These are phyloP conservation scores for Actinernus sp. DNA, from an alignment of 92 coral and sea anemone genomes.

Conservation along the genomic window DNA sequence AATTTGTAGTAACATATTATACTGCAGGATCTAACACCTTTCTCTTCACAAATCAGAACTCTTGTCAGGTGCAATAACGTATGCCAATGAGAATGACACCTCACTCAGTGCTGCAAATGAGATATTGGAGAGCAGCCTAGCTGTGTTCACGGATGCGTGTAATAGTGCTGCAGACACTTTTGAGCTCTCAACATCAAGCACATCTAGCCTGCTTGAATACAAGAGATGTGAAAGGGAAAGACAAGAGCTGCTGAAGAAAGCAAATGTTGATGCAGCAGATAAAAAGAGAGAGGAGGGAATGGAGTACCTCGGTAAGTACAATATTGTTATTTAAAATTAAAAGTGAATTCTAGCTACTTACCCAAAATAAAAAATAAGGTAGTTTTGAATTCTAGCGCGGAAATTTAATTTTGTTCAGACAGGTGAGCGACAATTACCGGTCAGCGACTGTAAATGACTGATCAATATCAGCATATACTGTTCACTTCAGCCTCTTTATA, in stretches of 20 bases:
- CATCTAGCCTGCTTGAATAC: conserved; percentile 70
- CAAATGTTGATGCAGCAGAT: conserved; percentile 70
- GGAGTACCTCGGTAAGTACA: conserved; percentile 56
- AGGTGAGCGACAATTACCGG: no score
- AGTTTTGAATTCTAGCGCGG: no score
- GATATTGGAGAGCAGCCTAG: conserved; percentile 62
- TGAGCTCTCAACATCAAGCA: conserved; percentile 67
- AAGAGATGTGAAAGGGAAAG: conserved; percentile 84
- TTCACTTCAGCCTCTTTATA: no score
- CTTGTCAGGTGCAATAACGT: conserved; percentile 54
- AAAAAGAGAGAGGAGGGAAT: conserved; percentile 68
- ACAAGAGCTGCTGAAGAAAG: conserved; percentile 67
- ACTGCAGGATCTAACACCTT: background rate
- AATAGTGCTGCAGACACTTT: conserved; percentile 82
- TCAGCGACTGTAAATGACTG: no score
- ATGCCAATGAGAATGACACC: conserved; percentile 71
- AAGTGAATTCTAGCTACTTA: no score
- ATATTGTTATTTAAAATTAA: no score
- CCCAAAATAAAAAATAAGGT: no score
- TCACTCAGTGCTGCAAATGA: conserved; percentile 83
- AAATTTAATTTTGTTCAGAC: no score
- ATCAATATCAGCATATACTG: no score
- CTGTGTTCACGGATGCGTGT: conserved; percentile 64
- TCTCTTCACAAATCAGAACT: conserved; percentile 49
- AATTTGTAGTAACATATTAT: background rate